Conservation (phyloP, 92 coral and sea anemone species). For the Chrysogorgia sp. region DNA sequence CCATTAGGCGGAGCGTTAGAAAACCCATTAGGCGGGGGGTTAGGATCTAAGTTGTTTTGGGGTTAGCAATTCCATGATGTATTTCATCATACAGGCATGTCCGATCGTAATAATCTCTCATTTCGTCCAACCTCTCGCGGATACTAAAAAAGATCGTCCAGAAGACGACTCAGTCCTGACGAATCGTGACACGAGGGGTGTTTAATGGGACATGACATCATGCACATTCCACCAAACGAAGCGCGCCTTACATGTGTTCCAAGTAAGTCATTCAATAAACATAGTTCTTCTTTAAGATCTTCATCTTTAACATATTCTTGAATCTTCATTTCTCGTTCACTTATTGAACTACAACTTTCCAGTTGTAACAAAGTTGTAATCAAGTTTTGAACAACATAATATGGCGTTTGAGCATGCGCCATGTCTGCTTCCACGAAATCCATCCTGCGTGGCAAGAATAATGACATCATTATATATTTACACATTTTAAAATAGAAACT, state of each 20-base stretch:
- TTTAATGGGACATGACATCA: too few relatives aligned
- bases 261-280: constrained; percentile 84
- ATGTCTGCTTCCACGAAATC: constrained; percentile 98
- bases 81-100: too few relatives aligned
- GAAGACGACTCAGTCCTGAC: too few relatives aligned
- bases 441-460: constrained; percentile 58
- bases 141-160: too few relatives aligned
- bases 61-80: too few relatives aligned
- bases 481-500: background rate
- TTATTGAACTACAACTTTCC: constrained; percentile 77
- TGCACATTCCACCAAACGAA: too few relatives aligned
- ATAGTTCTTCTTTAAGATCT: constrained; percentile 72
- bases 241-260: constrained; percentile 93
- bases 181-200: too few relatives aligned
- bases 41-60: too few relatives aligned
- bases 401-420: constrained; percentile 99
- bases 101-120: too few relatives aligned
- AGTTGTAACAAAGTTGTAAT: constrained; percentile 79
- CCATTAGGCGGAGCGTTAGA: too few relatives aligned
- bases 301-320: constrained; percentile 78
- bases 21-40: too few relatives aligned
- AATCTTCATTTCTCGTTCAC: constrained; percentile 82
- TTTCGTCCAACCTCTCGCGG: too few relatives aligned
- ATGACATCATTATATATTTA: background rate
- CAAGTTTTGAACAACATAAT: constrained; percentile 83